These are phyloP conservation scores for Cryptomyrus ogoouensis DNA, from an alignment of 2,113 vertebrate genomes.

Conservation along the genomic window DNA sequence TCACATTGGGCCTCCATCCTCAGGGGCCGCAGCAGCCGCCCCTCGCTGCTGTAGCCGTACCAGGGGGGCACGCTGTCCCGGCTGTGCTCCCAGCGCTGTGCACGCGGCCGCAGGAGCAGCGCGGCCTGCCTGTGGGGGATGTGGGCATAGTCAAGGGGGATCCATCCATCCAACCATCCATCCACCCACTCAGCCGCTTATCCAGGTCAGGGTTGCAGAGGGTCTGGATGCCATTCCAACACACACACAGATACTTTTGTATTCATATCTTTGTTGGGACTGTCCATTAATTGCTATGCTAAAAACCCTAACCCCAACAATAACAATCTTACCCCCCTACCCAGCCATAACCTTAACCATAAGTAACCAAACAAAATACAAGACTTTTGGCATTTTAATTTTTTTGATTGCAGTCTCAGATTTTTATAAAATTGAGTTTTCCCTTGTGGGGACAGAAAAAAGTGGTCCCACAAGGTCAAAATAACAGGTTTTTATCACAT, in stretches of 20 bases:
- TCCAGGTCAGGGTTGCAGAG: neutral
- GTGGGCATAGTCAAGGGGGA: neutral
- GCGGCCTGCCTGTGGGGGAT: slow-evolving; percentile 61
- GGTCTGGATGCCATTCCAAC: neutral
- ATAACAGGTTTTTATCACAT: neutral
- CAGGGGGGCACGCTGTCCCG: slow-evolving; percentile 51
- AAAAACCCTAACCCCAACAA: neutral
- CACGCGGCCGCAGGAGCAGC: slow-evolving; percentile 49
- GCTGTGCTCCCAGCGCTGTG: slow-evolving; percentile 60
- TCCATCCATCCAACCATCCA: neutral
- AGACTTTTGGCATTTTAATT: neutral
- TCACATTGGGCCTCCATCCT: slow-evolving; percentile 29
- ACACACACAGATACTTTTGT: neutral
- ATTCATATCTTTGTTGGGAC: neutral
- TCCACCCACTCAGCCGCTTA: neutral
- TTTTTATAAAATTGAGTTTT: neutral
- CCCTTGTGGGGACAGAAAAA: neutral
- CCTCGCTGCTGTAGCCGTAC: slow-evolving; percentile 47
- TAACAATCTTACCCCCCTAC: neutral
- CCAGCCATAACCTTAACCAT: neutral
- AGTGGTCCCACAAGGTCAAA: neutral
- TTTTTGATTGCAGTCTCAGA: neutral
- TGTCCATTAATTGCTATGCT: neutral
- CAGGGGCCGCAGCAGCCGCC: slow-evolving; percentile 25
- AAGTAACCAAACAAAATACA: neutral